Evolutionary conservation across 2,797 vertebrate genomes (phyloP).

Genomic region (Chaenodraco wilsoni): DNA sequence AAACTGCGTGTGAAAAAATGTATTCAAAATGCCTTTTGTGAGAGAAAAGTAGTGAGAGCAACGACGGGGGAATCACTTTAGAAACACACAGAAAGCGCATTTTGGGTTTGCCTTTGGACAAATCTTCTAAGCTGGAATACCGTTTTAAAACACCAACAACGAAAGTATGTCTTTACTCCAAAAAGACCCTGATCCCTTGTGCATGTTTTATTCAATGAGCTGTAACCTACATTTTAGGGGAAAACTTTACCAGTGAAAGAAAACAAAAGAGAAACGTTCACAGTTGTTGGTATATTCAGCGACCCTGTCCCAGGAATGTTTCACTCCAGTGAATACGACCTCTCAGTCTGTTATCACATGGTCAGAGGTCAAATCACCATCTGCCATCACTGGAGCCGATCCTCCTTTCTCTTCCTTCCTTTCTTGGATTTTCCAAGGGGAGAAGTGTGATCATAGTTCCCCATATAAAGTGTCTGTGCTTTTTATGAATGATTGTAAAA

Average conservation of each 20-base stretch:
- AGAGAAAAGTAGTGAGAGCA: slow-evolving; percentile 11
- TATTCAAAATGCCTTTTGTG: background rate
- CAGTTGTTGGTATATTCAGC: slow-evolving; percentile 37
- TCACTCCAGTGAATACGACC: slow-evolving; percentile 46
- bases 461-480: slow-evolving; percentile 7
- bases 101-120: slow-evolving; percentile 48
- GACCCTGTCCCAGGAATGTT: slow-evolving; percentile 29
- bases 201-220: slow-evolving; percentile 50
- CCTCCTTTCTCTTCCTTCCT: slow-evolving; percentile 35
- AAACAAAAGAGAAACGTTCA: slow-evolving; percentile 24
- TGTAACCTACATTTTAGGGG: slow-evolving; percentile 48
- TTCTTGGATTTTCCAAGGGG: slow-evolving; percentile 42
- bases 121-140: slow-evolving; percentile 26
- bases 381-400: slow-evolving; percentile 55
- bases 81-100: slow-evolving; percentile 19
- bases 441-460: slow-evolving; percentile 21
- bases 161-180: slow-evolving; percentile 55
- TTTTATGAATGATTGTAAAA: background rate
- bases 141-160: slow-evolving; percentile 61
- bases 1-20: slow-evolving; percentile 18
- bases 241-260: background rate
- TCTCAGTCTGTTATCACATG: slow-evolving; percentile 50
- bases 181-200: slow-evolving; percentile 41
- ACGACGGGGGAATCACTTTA: slow-evolving; percentile 8
- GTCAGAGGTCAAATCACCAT: slow-evolving; percentile 66